Percentiles rank a stretch among this genome's conserved stretches.
Evolutionary conservation across 1,140 invertebrate genomes (phyloP).

Genomic region (Condylostylus longicornis): DNA sequence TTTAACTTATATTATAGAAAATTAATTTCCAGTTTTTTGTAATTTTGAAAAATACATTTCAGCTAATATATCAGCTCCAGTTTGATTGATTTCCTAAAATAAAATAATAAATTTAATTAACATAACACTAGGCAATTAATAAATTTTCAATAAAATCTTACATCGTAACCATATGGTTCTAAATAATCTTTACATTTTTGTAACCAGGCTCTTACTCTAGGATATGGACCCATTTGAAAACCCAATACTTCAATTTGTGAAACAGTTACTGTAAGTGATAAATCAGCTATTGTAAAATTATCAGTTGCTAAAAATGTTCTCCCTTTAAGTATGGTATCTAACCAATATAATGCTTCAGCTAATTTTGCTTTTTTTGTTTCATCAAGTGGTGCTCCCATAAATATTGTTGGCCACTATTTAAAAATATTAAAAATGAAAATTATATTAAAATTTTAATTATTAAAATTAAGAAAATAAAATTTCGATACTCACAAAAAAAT

Average conservation of each 20-base stretch:
- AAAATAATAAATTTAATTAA: slow-evolving; percentile 1
- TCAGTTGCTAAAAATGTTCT: slow-evolving; percentile 22
- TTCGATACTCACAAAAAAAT: slow-evolving; percentile 34
- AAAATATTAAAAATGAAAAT: not conserved
- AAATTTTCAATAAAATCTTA: slow-evolving; percentile 1
- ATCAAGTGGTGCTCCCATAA: slow-evolving; percentile 23
- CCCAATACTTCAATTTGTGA: slow-evolving; percentile 27
- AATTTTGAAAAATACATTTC: slow-evolving; percentile 13
- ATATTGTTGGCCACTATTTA: slow-evolving; percentile 36
- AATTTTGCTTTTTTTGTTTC: slow-evolving; percentile 37
- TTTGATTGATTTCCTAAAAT: slow-evolving; percentile 16
- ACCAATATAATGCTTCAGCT: slow-evolving; percentile 24
- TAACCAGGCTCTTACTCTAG: slow-evolving; percentile 19
- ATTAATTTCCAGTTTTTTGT: no score
- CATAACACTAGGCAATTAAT: no score
- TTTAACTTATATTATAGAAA: no score
- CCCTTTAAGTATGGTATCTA: slow-evolving; percentile 23
- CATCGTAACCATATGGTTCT: slow-evolving; percentile 24
- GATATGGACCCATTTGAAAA: slow-evolving; percentile 21
- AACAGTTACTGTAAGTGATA: slow-evolving; percentile 31
- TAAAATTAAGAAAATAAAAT: slow-evolving; percentile 2
- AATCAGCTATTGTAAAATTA: slow-evolving; percentile 43
- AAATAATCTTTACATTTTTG: slow-evolving; percentile 24
- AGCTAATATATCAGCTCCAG: slow-evolving; percentile 14
- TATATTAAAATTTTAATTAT: not conserved